Base-by-base conservation (phyloP, 1,140 invertebrate genomes). In the Trigoniulus corallinus region DNA sequence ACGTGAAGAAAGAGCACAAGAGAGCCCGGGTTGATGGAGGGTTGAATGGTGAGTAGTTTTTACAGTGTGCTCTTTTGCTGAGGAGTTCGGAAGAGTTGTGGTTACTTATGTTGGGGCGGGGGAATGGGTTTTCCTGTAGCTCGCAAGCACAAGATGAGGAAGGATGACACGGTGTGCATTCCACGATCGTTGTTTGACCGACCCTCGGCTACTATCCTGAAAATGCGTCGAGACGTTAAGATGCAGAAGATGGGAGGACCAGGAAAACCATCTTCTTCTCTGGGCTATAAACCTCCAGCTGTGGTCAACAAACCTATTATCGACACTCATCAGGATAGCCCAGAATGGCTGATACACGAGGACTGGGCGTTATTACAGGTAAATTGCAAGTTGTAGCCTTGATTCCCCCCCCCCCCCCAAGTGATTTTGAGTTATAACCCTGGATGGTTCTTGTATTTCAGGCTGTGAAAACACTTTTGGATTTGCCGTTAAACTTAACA, bases 331-430 rank as follows among this genome's bases (percentile, higher is more conserved):
- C 55, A 56, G 20, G 66, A 67, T 37, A 71, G 77, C 54, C 79
- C 82, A 23, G 85, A 89, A 55, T 95, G 91, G 91, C 73, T 81
- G 22, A 78, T 91, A 23, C 79, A 85, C 59, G 89, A 95, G 65
- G 92, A 96, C 64, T 86, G 83, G 74, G 75, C 81, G 15, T 69
- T 94, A 7, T 65, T 93, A 21, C 72, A 76, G 65, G 75, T 76
- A 59, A n/a, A n/a, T n/a, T n/a, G n/a, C n/a, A 53, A 7, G 40
- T 29, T 23, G 29, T 12, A 10, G n/a, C n/a, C n/a, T n/a, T 4
- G 12, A 18, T 45, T 51, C 13, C 18, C 39, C 15, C n/a, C 22
- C n/a, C n/a, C n/a, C n/a, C 13, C 42, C 42, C 23, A 44, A 44
- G 42, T 25, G 42, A 44, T 13, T n/a, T n/a, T n/a, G n/a, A n/a